Conservation (phyloP, 1,140 invertebrate genomes). For the Acromyrmex echinatior region DNA sequence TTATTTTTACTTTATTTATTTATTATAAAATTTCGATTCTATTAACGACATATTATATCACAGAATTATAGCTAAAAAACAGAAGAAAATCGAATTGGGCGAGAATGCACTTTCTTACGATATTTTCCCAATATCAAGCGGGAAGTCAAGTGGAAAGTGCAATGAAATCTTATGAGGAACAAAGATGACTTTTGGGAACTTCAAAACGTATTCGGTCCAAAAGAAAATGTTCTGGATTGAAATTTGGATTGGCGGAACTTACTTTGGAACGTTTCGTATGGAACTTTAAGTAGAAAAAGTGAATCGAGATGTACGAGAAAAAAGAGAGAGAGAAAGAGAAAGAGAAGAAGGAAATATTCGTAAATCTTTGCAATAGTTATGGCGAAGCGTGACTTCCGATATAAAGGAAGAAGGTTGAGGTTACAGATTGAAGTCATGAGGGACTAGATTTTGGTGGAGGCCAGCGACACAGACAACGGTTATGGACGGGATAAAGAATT, state of each 20-base stretch:
- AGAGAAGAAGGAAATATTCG: background rate
- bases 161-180: constrained; percentile 4
- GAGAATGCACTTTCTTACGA: background rate
- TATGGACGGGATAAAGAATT: constrained; percentile 47
- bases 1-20: background rate
- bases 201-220: background rate
- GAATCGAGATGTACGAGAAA: constrained; percentile 30
- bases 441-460: constrained; percentile 20
- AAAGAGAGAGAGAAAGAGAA: too few relatives aligned
- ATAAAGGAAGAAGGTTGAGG: constrained; percentile 43
- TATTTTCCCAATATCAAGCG: background rate
- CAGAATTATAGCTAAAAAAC: background rate
- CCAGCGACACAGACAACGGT: constrained; percentile 27
- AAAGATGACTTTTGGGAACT: background rate
- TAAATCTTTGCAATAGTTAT: constrained; percentile 60
- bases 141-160: background rate
- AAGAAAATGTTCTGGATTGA: constrained; percentile 6
- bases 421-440: constrained; percentile 50
- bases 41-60: background rate
- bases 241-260: constrained; percentile 18
- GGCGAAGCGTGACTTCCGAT: constrained; percentile 27
- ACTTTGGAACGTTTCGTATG: background rate
- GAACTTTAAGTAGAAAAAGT: background rate
- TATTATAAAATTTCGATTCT: background rate
- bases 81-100: background rate